These are phyloP conservation scores for Brachyopa scutellaris DNA, from an alignment of 2,888 invertebrate species.

Conservation along the genomic window DNA sequence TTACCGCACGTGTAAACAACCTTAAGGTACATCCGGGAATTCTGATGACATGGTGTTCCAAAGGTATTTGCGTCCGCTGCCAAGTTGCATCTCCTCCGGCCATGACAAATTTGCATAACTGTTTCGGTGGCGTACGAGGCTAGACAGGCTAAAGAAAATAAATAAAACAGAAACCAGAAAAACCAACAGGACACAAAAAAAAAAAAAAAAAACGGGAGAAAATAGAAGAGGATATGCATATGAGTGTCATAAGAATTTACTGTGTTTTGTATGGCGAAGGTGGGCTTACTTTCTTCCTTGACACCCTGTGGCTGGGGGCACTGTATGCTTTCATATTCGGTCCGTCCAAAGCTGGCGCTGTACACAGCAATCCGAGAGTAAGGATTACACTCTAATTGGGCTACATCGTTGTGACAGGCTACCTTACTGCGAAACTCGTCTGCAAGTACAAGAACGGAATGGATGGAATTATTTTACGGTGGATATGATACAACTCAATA, in stretches of 20 bases:
- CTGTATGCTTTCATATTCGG: slow-evolving; percentile 93
- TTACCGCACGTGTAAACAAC: slow-evolving; percentile 94
- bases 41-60: slow-evolving; percentile 90
- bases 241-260: slow-evolving; percentile 52
- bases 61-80: slow-evolving; percentile 93
- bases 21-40: slow-evolving; percentile 92
- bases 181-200: not conserved
- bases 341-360: slow-evolving; percentile 96
- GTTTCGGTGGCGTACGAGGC: slow-evolving; percentile 94
- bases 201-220: slow-evolving; percentile 7
- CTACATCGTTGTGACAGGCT: slow-evolving; percentile 94
- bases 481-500: no score
- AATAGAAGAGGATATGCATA: slow-evolving; percentile 15
- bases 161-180: slow-evolving; percentile 21
- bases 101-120: slow-evolving; percentile 93
- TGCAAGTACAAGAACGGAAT: slow-evolving; percentile 82
- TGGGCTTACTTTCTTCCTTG: slow-evolving; percentile 91
- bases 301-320: slow-evolving; percentile 94
- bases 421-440: slow-evolving; percentile 97
- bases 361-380: slow-evolving; percentile 95
- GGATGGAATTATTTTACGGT: slow-evolving; percentile 30
- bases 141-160: slow-evolving; percentile 88
- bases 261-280: slow-evolving; percentile 29
- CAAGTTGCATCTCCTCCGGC: slow-evolving; percentile 90
- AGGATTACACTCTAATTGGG: slow-evolving; percentile 93